A percentile compares a stretch with the other conserved stretches of the same genome.
phyloP scores from a whole-genome alignment of 2,113 vertebrate species.

The Girardinichthys multiradiatus region DNA sequence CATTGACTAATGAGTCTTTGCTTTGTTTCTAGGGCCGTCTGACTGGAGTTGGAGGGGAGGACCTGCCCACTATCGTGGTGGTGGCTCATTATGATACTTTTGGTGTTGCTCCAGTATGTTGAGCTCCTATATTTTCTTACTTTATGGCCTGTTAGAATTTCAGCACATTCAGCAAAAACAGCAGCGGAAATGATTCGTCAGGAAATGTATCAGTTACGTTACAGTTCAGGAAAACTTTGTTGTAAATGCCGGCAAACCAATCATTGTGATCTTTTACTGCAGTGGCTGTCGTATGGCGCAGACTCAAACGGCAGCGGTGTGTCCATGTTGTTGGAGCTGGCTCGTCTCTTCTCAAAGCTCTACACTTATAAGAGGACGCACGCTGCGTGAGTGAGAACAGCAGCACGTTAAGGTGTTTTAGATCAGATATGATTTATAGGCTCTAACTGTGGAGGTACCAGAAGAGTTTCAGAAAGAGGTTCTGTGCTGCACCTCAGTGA shows the following conservation, averaged over 20 bases:
- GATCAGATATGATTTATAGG: too few relatives aligned
- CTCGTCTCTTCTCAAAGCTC: slow-evolving; percentile 94
- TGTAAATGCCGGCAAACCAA: neutral
- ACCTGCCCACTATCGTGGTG: slow-evolving; percentile 93
- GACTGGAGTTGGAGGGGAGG: slow-evolving; percentile 94
- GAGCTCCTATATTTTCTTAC: neutral
- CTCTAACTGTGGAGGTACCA: too few relatives aligned
- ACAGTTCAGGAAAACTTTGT: neutral
- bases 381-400: slow-evolving; percentile 81
- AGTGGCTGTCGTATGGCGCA: slow-evolving; percentile 96
- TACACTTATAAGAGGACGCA: slow-evolving; percentile 99
- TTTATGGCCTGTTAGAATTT: neutral
- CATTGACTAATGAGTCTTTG: neutral
- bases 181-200: neutral
- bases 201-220: neutral
- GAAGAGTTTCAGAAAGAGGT: too few relatives aligned
- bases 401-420: neutral
- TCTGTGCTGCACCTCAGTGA: neutral
- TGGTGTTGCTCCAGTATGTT: slow-evolving; percentile 91
- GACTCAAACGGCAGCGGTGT: slow-evolving; percentile 96
- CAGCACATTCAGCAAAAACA: neutral
- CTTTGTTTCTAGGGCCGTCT: slow-evolving; percentile 85
- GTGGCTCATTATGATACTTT: slow-evolving; percentile 98
- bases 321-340: slow-evolving; percentile 91
- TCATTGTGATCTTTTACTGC: slow-evolving; percentile 34